A percentile compares a stretch with the other conserved stretches of the same genome.
These are phyloP conservation scores for Tenrec ecaudatus DNA, from an alignment of 2,113 vertebrate genomes.

Conservation along the genomic window DNA sequence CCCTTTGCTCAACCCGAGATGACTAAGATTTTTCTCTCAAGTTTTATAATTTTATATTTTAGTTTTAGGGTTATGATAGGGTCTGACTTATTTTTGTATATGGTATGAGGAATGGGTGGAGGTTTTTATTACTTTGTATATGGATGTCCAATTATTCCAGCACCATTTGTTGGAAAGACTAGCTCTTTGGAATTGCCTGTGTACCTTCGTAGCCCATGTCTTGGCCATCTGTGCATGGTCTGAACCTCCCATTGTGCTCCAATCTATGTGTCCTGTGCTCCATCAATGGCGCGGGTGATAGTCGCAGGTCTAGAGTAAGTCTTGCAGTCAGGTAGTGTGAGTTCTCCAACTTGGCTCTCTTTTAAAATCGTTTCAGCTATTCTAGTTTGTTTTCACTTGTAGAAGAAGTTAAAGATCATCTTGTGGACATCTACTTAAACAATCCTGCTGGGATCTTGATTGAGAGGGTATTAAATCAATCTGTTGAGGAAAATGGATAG, in stretches of 20 bases:
- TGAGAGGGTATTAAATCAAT: neutral
- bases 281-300: neutral
- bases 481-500: neutral
- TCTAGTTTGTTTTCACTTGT: neutral
- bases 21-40: neutral
- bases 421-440: neutral
- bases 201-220: neutral
- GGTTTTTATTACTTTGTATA: neutral
- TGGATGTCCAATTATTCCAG: neutral
- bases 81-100: neutral
- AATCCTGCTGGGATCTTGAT: neutral
- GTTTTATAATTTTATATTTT: slow-evolving; percentile 21
- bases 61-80: neutral
- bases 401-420: neutral
- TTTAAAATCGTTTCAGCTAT: neutral
- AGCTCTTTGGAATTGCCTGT: neutral
- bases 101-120: neutral
- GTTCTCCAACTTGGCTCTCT: neutral
- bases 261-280: neutral
- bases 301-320: neutral
- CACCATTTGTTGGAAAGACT: neutral
- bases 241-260: neutral
- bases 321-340: neutral
- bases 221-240: neutral
- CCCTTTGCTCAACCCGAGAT: neutral